These are phyloP conservation scores for Phylloscopus whistleri DNA, from an alignment of 2,113 vertebrate genomes.

Conservation along the genomic window DNA sequence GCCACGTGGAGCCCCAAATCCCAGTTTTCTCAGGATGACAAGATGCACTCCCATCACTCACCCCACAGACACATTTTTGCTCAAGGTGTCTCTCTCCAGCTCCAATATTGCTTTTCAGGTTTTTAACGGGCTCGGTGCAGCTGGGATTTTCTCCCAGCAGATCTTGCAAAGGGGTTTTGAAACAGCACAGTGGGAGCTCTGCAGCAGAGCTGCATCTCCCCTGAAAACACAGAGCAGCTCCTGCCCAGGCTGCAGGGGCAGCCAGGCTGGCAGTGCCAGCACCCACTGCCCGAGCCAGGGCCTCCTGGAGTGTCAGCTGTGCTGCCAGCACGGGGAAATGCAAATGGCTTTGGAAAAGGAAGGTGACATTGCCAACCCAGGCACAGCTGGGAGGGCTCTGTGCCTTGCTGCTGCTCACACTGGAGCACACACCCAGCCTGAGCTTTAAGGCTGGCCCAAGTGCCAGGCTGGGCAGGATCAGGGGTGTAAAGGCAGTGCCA, in stretches of 20 bases:
- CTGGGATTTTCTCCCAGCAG: not conserved
- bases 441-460: not conserved
- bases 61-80: not conserved
- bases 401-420: not conserved
- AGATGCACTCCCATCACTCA: not conserved
- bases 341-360: not conserved
- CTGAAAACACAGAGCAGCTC: not conserved
- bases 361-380: constrained; percentile 2
- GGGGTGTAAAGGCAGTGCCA: not conserved
- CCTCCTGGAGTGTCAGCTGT: not conserved
- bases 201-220: not conserved
- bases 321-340: not conserved
- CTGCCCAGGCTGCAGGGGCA: not conserved
- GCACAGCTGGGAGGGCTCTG: not conserved
- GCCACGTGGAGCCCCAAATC: not conserved
- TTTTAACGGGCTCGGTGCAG: rapidly evolving
- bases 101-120: not conserved
- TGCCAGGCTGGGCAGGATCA: not conserved
- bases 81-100: not conserved
- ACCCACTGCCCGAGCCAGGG: rapidly evolving
- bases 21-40: not conserved
- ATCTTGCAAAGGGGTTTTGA: not conserved
- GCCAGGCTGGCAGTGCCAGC: not conserved
- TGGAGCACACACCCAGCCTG: not conserved
- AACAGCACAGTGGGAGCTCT: not conserved